Evolutionary conservation across 2,888 invertebrate genomes (phyloP).

Genomic region (Loripinus fragilis): DNA sequence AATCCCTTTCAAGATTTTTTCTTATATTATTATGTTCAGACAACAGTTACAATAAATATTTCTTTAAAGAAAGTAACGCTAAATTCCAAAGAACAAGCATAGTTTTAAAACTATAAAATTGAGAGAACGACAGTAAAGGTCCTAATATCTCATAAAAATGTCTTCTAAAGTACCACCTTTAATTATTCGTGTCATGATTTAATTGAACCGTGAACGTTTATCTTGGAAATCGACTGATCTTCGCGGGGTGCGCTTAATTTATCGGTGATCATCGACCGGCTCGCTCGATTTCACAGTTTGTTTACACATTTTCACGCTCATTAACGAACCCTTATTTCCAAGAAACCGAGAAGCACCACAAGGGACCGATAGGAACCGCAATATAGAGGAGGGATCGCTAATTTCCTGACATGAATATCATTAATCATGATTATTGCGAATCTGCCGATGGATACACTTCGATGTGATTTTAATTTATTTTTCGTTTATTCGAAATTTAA

Average conservation of each 20-base stretch:
- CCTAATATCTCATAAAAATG: slow-evolving; percentile 43
- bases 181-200: slow-evolving; percentile 55
- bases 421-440: slow-evolving; percentile 42
- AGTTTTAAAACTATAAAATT: slow-evolving; percentile 23
- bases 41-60: too few species aligned
- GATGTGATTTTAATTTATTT: slow-evolving; percentile 28
- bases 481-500: slow-evolving; percentile 9
- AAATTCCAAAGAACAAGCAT: too few species aligned
- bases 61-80: too few species aligned
- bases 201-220: slow-evolving; percentile 54
- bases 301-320: slow-evolving; percentile 65
- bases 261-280: slow-evolving; percentile 52
- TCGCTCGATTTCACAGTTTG: slow-evolving; percentile 64
- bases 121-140: slow-evolving; percentile 6
- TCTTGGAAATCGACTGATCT: slow-evolving; percentile 36
- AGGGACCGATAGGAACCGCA: slow-evolving; percentile 25
- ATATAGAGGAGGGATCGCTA: slow-evolving; percentile 36
- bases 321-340: slow-evolving; percentile 41
- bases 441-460: background rate
- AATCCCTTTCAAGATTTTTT: too few species aligned
- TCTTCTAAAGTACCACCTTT: slow-evolving; percentile 41
- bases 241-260: slow-evolving; percentile 58
- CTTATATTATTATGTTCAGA: too few species aligned
- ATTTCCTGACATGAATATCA: slow-evolving; percentile 39
- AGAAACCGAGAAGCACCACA: slow-evolving; percentile 8